Evolutionary conservation across 2,113 vertebrate species (phyloP), one percentile per base, ranked within the genome.

Genomic region (Halichoeres trimaculatus): DNA sequence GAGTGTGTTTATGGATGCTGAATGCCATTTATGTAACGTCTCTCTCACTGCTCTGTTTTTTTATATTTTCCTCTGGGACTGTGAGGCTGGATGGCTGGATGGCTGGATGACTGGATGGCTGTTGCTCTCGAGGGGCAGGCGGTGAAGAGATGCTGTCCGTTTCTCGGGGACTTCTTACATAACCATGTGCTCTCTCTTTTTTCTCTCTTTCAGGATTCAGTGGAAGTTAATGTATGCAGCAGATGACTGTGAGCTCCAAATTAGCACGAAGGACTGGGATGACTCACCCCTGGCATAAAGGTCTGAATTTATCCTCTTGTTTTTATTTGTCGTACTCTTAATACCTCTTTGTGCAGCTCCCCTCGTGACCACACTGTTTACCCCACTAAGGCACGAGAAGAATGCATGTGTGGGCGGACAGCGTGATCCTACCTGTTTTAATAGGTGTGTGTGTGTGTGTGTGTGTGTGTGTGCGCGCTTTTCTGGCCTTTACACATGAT

Each of bases 391-490:
- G 78, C 82, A 78, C 8, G 66, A 69, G 13, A 85, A 60, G 83
- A 89, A 88, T 86, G 81, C 43, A 56, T 58, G 80, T 77, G 87
- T 90, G 87, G 87, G 89, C 60, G 79, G 35, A 8, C 40, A 36
- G 70, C 78, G 26, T 83, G 85, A 86, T 81, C 74, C 67, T 86
- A 89, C 87, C 83, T 86, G 87, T 83, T 67, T 38, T 34, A 13
- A 70, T 85, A 78, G 56, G 20, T 4, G 23, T 30, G 48, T 17
- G 53, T n/a, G 48, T 60, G 74, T 64, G 35, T 61, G 20, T 40
- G 38, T 30, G 48, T 17, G 53, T n/a, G 48, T 60, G 74, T 69
- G 40, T 61, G 24, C 34, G 38, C 66, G 36, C 43, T 22, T 45
- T 30, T 24, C 19, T 17, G 74, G 55, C 41, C 60, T 56, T 64